Percentiles rank a stretch among this genome's conserved stretches.
These are phyloP conservation scores for Globia sparganii DNA, from an alignment of 2,888 invertebrate genomes.

Conservation along the genomic window DNA sequence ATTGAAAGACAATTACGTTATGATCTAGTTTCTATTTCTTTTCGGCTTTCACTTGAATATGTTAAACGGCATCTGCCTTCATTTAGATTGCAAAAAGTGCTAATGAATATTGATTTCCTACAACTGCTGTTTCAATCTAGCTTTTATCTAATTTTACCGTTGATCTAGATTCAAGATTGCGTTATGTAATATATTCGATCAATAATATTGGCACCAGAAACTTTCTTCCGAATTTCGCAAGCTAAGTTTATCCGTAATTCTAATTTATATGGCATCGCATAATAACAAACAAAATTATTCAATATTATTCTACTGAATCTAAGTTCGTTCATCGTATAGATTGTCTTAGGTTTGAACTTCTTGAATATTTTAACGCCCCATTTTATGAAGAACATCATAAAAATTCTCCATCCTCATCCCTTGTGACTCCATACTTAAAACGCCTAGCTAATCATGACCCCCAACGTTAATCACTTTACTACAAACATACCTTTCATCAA, in stretches of 20 bases:
- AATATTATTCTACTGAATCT: background rate
- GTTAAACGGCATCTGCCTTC: conserved; percentile 14
- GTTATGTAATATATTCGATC: background rate
- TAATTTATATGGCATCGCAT: background rate
- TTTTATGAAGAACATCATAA: fast-evolving
- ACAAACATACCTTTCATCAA: conserved; percentile 91
- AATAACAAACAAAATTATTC: background rate
- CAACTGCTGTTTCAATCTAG: background rate
- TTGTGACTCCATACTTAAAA: background rate
- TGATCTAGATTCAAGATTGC: background rate
- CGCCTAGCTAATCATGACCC: too few relatives aligned
- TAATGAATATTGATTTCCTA: conserved; percentile 38
- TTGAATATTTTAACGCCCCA: background rate
- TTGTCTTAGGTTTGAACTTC: background rate
- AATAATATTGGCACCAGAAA: background rate
- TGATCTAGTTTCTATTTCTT: conserved; percentile 50
- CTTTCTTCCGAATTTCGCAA: background rate
- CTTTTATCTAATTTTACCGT: background rate
- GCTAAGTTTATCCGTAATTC: too few relatives aligned
- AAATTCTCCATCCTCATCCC: background rate
- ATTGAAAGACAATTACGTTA: conserved; percentile 28
- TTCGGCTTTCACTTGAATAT: conserved; percentile 37
- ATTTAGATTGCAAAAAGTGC: conserved; percentile 13
- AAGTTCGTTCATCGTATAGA: too few relatives aligned
- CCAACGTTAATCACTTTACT: conserved; percentile 20